A percentile compares a stretch with the other conserved stretches of the same genome.
These are phyloP conservation scores for Agrochola litura DNA, from an alignment of 2,888 invertebrate species.

Conservation along the genomic window DNA sequence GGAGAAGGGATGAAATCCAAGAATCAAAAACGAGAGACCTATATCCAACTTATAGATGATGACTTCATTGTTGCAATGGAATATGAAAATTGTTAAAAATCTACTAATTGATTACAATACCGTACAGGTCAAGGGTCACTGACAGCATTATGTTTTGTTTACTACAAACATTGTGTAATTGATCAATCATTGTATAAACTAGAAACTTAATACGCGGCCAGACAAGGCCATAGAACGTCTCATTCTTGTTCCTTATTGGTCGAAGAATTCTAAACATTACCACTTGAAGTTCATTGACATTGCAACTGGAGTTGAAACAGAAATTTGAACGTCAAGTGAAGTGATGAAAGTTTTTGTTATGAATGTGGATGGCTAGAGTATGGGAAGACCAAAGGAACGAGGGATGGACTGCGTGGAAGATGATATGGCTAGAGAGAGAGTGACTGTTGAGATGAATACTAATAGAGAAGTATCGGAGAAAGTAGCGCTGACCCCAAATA, in stretches of 20 bases:
- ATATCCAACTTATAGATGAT: not conserved
- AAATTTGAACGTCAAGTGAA: not conserved
- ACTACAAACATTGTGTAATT: slow-evolving; percentile 31
- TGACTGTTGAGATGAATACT: not conserved
- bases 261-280: slow-evolving; percentile 19
- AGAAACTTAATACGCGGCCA: slow-evolving; percentile 11
- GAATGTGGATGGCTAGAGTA: not conserved
- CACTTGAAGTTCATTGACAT: slow-evolving; percentile 46
- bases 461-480: no score
- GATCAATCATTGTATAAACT: not conserved
- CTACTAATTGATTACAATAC: slow-evolving; percentile 9
- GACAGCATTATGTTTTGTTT: slow-evolving; percentile 33
- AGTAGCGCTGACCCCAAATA: not conserved
- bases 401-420: no score
- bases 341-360: not conserved
- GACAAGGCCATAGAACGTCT: slow-evolving; percentile 16
- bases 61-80: not conserved
- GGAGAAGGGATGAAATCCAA: not conserved
- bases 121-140: slow-evolving; percentile 36
- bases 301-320: not conserved
- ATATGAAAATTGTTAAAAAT: not conserved
- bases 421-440: not conserved
- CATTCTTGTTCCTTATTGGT: slow-evolving; percentile 34
- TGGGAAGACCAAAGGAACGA: not conserved
- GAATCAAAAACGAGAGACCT: no score